phyloP scores from a whole-genome alignment of 2,888 invertebrate species.

The Tipula unca region DNA sequence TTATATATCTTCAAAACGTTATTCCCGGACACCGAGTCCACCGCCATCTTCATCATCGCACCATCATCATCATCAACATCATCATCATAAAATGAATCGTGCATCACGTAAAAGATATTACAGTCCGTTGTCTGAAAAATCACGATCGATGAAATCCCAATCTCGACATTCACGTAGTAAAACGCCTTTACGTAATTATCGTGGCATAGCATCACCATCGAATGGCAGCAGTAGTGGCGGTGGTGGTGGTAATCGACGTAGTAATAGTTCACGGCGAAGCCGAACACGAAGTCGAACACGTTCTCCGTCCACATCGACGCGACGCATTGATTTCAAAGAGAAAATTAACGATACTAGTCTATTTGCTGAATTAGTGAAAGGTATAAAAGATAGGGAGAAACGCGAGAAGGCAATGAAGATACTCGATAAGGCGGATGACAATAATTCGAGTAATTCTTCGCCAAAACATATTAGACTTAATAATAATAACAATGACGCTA shows the following conservation, averaged over 20 bases:
- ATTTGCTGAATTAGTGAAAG: slow-evolving; percentile 70
- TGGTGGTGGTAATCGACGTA: not conserved
- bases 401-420: slow-evolving; percentile 63
- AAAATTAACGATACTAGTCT: slow-evolving; percentile 84
- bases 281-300: slow-evolving; percentile 38
- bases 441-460: slow-evolving; percentile 28
- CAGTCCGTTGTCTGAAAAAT: slow-evolving; percentile 41
- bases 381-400: slow-evolving; percentile 65
- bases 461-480: not conserved
- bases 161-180: slow-evolving; percentile 21
- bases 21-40: slow-evolving; percentile 23
- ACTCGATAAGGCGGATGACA: slow-evolving; percentile 56
- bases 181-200: slow-evolving; percentile 25
- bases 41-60: not conserved
- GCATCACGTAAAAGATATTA: slow-evolving; percentile 37
- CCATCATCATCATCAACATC: not conserved
- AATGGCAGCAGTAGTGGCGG: not conserved
- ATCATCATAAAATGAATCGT: slow-evolving; percentile 31
- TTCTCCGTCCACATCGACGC: slow-evolving; percentile 38
- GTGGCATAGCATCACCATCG: slow-evolving; percentile 16
- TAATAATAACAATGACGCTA: not conserved
- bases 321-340: slow-evolving; percentile 58
- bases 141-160: slow-evolving; percentile 40
- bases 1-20: not conserved
- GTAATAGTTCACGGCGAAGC: not conserved